Evolutionary conservation across 2,888 invertebrate genomes (phyloP).

Genomic region (Clunio marinus): DNA sequence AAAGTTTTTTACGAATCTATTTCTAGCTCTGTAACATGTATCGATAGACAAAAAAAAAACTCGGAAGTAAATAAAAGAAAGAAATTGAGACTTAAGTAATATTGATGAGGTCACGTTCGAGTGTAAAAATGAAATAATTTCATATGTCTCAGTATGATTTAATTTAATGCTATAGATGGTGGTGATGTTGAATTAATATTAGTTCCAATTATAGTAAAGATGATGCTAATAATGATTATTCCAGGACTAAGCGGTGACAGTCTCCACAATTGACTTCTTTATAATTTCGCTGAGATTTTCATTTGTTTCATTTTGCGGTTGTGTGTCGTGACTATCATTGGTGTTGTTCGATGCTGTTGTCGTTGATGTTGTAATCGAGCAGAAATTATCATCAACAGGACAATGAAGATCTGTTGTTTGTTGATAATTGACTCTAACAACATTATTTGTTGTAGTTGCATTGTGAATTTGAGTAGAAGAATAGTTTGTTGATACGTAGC

Average conservation of each 20-base stretch:
- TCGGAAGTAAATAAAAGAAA: background rate
- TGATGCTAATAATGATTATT: background rate
- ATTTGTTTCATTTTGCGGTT: conserved; percentile 52
- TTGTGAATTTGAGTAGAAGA: background rate
- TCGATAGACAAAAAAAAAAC: too few relatives aligned
- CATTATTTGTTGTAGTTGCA: background rate
- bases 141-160: background rate
- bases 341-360: conserved; percentile 31
- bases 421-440: background rate
- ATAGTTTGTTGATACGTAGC: too few relatives aligned
- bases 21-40: too few relatives aligned
- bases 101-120: conserved; percentile 29
- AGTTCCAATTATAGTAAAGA: too few relatives aligned
- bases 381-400: background rate
- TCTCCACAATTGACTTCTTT: conserved; percentile 88
- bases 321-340: conserved; percentile 39
- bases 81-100: conserved; percentile 12
- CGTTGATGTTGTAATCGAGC: background rate
- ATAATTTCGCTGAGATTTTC: conserved; percentile 89
- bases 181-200: conserved; percentile 19
- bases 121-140: background rate
- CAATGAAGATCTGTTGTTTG: background rate
- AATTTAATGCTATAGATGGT: conserved; percentile 1
- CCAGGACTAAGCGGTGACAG: conserved; percentile 68
- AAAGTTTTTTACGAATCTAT: too few relatives aligned